phyloP scores from a whole-genome alignment of 1,140 invertebrate species.

The Lamellibrachia luymesi region DNA sequence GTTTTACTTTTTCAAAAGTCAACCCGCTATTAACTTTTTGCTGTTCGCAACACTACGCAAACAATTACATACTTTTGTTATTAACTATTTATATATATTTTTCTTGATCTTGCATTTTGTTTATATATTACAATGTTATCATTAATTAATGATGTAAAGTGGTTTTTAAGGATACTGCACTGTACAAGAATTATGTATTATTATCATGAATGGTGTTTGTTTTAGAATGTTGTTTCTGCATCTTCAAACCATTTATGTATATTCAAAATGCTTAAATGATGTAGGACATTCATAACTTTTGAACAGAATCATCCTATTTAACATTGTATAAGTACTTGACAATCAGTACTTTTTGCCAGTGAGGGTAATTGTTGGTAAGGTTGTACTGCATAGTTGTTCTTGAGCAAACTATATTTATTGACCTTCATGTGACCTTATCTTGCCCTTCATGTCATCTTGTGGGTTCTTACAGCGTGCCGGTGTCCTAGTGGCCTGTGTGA shows the following conservation, averaged over 20 bases:
- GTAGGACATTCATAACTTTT: neutral
- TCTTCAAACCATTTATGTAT: neutral
- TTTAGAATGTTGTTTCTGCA: neutral
- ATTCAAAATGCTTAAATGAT: neutral
- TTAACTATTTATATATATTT: too few species aligned
- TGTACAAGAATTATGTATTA: too few species aligned
- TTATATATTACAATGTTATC: too few species aligned
- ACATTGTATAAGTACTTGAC: neutral
- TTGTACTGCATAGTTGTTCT: too few species aligned
- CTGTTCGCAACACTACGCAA: too few species aligned
- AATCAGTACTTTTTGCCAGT: neutral
- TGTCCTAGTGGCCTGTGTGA: slow-evolving; percentile 57
- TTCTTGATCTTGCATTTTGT: too few species aligned
- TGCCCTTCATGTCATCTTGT: neutral
- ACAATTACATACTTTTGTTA: too few species aligned
- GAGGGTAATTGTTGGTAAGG: too few species aligned
- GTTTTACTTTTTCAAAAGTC: too few species aligned
- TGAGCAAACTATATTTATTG: neutral
- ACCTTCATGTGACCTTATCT: neutral
- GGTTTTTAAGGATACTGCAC: too few species aligned
- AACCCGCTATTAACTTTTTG: too few species aligned
- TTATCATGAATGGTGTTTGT: neutral
- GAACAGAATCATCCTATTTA: neutral
- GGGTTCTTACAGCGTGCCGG: slow-evolving; percentile 46
- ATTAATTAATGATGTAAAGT: too few species aligned